Percentiles rank a stretch among this genome's conserved stretches.
phyloP scores from a whole-genome alignment of 2,113 vertebrate species.

The Galemys pyrenaicus region DNA sequence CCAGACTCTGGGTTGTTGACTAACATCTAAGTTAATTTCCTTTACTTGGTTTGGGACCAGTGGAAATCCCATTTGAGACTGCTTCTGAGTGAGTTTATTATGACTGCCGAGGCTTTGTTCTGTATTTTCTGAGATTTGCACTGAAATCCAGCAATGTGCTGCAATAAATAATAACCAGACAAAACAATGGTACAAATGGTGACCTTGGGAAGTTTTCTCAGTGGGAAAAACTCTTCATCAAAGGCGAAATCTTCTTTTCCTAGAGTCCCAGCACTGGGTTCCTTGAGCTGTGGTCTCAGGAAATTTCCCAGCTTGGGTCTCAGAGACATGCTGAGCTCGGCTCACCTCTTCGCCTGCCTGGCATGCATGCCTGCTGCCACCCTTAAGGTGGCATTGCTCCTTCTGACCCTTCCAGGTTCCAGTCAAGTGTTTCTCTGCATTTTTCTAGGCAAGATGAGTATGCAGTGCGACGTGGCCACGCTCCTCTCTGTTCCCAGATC shows the following conservation, averaged over 20 bases:
- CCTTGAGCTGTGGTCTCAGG: not conserved
- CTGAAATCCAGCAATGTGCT: not conserved
- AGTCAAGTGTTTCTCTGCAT: not conserved
- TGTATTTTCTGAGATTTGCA: not conserved
- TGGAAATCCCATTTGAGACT: not conserved
- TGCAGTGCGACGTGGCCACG: not conserved
- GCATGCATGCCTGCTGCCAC: accelerated
- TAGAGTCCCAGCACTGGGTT: accelerated
- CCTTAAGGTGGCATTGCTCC: not conserved
- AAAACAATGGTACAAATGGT: not conserved
- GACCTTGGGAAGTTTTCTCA: not conserved
- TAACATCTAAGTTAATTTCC: not conserved
- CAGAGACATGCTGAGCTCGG: not conserved
- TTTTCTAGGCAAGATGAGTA: not conserved
- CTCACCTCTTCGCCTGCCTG: no score
- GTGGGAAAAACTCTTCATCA: not conserved
- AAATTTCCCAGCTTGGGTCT: not conserved
- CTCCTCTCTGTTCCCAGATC: not conserved
- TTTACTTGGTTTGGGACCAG: not conserved
- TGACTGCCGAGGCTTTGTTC: not conserved
- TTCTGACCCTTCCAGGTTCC: not conserved
- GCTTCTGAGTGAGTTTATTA: not conserved
- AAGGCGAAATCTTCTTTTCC: not conserved
- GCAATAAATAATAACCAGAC: not conserved
- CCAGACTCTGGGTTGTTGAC: not conserved